Base-by-base conservation (phyloP, 2,888 invertebrate genomes). In the Odontocolon sp. region DNA sequence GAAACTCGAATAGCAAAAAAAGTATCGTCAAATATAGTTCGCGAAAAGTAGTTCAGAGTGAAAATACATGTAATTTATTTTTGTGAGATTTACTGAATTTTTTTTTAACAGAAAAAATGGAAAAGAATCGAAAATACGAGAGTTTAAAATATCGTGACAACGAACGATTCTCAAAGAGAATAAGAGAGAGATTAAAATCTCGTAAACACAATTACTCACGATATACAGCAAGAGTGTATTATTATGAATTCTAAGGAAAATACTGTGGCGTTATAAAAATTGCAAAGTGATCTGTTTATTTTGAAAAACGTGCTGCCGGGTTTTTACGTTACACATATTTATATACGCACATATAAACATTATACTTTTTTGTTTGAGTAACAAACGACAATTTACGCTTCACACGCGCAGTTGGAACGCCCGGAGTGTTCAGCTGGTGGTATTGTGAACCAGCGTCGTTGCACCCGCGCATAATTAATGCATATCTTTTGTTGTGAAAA, bases 161-260 rank as follows among this genome's bases (percentile, higher is more conserved):
- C 47, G 47, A 64, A 38, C 71, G 56, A 56, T 64, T 38, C 42
- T 18, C 42, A 28, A 9, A 61, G 52, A 40, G 42, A 52, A 40
- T 31, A 40, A 50, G 52, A 45, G 14, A 26, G 45, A 47, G n/a
- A n/a, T n/a, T 23, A 42, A 45, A 56, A 21, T 45, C 71, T 56
- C 71, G 64, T 54, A 47, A 71, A 64, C 64, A 64, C 64, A 47
- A 71, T 64, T 71, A 63, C 64, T 71, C 45, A 64, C 45, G 64
- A 33, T 40, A 23, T 18, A 28, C 40, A 31, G 14, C 38, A 52
- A 54, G 42, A 33, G 21, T 45, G 21, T 9, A 45, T 57, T 38
- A 54, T 63, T 67, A 16, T 16, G 42, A 42, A 61, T 54, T 36
- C 18, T 42, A 33, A 42, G 33, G 14, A 28, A 9, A 42, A 14